phyloP scores from a whole-genome alignment of 2,888 invertebrate species.

The Chymomyza caudatula region DNA sequence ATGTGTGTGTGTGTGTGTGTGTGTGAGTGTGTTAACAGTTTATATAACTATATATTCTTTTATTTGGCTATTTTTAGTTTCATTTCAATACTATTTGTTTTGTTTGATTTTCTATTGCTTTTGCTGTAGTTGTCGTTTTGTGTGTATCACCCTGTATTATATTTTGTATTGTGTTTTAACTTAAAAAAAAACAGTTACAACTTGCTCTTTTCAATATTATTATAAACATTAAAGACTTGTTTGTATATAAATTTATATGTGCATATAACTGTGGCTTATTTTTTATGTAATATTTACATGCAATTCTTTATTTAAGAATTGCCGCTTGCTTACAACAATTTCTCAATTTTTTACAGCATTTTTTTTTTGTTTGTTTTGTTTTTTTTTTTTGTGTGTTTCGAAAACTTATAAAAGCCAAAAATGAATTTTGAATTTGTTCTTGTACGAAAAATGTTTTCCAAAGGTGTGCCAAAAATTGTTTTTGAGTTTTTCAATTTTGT shows the following conservation, averaged over 20 bases:
- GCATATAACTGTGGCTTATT: background rate
- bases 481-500: slow-evolving; percentile 50
- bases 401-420: slow-evolving; percentile 66
- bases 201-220: background rate
- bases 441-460: slow-evolving; percentile 73
- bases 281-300: slow-evolving; percentile 4
- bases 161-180: slow-evolving; percentile 21
- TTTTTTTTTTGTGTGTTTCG: slow-evolving; percentile 15
- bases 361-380: slow-evolving; percentile 11
- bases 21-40: slow-evolving; percentile 4
- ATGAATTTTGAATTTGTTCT: slow-evolving; percentile 72
- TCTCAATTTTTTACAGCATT: slow-evolving; percentile 15
- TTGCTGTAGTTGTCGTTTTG: slow-evolving; percentile 17
- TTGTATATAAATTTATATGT: background rate
- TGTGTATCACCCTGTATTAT: slow-evolving; percentile 51
- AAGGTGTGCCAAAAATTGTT: slow-evolving; percentile 74
- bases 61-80: slow-evolving; percentile 44
- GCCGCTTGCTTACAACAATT: slow-evolving; percentile 6
- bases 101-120: slow-evolving; percentile 27
- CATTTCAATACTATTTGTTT: slow-evolving; percentile 45
- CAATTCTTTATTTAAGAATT: slow-evolving; percentile 3
- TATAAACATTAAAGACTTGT: background rate
- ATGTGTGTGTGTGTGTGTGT: background rate
- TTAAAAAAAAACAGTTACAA: slow-evolving; percentile 14
- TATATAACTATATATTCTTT: slow-evolving; percentile 28